A percentile compares a stretch with the other conserved stretches of the same genome.
Conservation (phyloP, 2,797 vertebrate species). For the Phyllotis vaccarum region DNA sequence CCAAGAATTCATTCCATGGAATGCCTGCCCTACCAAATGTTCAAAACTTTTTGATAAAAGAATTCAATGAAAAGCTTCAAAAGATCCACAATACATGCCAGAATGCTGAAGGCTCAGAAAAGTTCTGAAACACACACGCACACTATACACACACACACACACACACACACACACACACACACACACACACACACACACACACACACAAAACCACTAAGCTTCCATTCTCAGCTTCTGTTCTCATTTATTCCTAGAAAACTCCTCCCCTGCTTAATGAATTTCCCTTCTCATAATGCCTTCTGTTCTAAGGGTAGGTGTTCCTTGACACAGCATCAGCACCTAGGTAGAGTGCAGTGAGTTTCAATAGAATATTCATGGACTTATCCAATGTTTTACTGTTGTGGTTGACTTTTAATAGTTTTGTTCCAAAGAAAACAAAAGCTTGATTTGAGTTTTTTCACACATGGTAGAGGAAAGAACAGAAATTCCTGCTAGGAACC, state of each 20-base stretch:
- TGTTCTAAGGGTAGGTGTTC: slow-evolving; percentile 65
- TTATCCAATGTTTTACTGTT: not conserved
- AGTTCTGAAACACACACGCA: not conserved
- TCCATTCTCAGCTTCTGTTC: not conserved
- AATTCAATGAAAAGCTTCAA: not conserved
- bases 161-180: no score
- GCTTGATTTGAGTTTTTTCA: slow-evolving; percentile 51
- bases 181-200: no score
- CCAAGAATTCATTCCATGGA: slow-evolving; percentile 2
- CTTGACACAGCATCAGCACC: slow-evolving; percentile 13
- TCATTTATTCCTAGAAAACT: slow-evolving; percentile 10
- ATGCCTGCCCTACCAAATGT: not conserved
- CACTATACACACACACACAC: no score
- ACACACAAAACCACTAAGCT: not conserved
- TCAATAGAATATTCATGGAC: slow-evolving; percentile 27
- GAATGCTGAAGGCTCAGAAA: slow-evolving; percentile 29
- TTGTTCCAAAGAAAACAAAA: slow-evolving; percentile 17
- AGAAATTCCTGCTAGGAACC: slow-evolving; percentile 15
- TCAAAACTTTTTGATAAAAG: not conserved
- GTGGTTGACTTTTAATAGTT: slow-evolving; percentile 38
- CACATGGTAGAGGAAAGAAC: not conserved
- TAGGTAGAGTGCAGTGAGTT: not conserved
- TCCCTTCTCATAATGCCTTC: not conserved
- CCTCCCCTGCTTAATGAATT: not conserved
- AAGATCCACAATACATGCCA: not conserved